Conservation (phyloP, 2,797 vertebrate species). For the Antrozous pallidus region DNA sequence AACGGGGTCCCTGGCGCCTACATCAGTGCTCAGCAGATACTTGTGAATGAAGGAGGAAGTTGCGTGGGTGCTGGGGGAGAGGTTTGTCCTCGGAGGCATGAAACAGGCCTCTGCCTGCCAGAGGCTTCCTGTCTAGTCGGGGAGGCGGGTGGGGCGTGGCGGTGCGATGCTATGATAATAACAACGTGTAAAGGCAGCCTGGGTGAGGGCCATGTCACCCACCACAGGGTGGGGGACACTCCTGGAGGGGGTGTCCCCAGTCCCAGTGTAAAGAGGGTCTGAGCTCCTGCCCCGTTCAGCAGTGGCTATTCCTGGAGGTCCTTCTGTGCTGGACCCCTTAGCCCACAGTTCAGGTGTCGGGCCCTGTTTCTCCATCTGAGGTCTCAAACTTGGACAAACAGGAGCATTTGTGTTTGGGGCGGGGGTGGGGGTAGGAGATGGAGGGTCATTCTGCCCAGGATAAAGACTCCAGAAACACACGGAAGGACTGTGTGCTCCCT, state of each 20-base stretch:
- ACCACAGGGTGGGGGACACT: background rate
- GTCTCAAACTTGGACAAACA: background rate
- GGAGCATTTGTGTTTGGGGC: background rate
- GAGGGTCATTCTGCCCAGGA: background rate
- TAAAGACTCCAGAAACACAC: background rate
- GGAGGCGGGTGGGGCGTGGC: slow-evolving; percentile 2
- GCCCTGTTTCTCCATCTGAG: background rate
- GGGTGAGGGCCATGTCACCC: background rate
- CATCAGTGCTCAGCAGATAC: background rate
- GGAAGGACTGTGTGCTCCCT: background rate
- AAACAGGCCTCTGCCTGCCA: slow-evolving; percentile 51
- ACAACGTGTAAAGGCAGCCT: background rate
- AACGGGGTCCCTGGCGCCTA: background rate
- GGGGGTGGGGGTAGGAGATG: background rate
- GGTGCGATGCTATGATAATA: background rate
- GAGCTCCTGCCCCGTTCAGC: background rate
- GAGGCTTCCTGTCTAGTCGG: slow-evolving; percentile 10
- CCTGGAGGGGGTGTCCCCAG: background rate
- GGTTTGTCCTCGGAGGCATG: background rate
- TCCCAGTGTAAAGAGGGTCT: background rate
- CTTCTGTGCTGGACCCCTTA: background rate
- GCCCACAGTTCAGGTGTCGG: too few species aligned
- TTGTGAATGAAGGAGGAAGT: background rate
- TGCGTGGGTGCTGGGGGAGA: background rate
- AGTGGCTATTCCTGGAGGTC: background rate